Evolutionary conservation across 1,140 invertebrate genomes (phyloP).

Genomic region (Hycleus cichorii): DNA sequence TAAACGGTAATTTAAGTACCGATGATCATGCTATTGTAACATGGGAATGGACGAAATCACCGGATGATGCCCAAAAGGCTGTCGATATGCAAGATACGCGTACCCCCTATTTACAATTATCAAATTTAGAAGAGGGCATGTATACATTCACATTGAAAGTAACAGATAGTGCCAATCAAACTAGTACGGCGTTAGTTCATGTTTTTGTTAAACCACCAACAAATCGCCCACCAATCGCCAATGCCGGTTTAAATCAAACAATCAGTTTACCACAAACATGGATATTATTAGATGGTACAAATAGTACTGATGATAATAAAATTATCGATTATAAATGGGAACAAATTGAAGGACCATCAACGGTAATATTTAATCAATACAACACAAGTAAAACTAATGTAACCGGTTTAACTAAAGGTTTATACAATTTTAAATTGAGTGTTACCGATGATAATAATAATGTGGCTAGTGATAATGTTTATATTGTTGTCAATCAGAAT

Average conservation of each 20-base stretch:
- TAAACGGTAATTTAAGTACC: constrained; percentile 84
- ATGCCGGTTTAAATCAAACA: constrained; percentile 52
- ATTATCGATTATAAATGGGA: constrained; percentile 75
- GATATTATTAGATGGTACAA: constrained; percentile 68
- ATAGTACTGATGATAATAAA: constrained; percentile 77
- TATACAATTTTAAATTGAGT: constrained; percentile 75
- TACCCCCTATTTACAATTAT: constrained; percentile 71
- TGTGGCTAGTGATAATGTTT: constrained; percentile 60
- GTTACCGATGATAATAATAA: constrained; percentile 81
- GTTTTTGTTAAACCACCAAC: constrained; percentile 89
- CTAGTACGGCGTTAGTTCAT: constrained; percentile 73
- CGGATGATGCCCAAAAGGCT: constrained; percentile 76
- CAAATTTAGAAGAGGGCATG: constrained; percentile 86
- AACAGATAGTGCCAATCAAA: constrained; percentile 81
- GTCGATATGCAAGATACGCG: constrained; percentile 92
- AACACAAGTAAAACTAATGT: constrained; percentile 59
- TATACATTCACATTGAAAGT: constrained; percentile 92
- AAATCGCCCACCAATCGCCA: constrained; percentile 72
- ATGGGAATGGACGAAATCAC: constrained; percentile 92
- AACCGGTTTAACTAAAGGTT: constrained; percentile 72
- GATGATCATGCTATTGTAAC: constrained; percentile 88
- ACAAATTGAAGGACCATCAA: constrained; percentile 60
- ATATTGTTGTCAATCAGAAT: constrained; percentile 86
- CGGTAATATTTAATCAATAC: constrained; percentile 43
- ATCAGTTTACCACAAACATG: constrained; percentile 74